These are phyloP conservation scores for Acrocephalus scirpaceus DNA, from an alignment of 2,797 vertebrate genomes.

Conservation along the genomic window DNA sequence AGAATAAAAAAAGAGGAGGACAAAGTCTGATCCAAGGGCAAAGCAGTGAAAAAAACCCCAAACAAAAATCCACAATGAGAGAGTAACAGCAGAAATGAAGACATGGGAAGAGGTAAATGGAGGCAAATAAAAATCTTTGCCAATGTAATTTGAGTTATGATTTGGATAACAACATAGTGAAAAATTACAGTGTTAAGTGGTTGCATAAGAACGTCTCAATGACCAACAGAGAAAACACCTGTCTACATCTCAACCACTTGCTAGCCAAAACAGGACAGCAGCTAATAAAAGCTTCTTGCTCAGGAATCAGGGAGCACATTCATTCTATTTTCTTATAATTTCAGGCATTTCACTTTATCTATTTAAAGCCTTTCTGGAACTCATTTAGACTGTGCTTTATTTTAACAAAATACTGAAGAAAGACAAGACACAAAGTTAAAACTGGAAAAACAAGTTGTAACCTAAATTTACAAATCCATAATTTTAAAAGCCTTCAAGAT, in stretches of 20 bases:
- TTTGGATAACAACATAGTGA: not conserved
- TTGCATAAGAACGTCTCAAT: not conserved
- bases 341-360: not conserved
- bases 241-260: not conserved
- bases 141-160: not conserved
- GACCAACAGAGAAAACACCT: not conserved
- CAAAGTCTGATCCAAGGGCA: not conserved
- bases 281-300: not conserved
- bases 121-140: not conserved
- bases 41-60: rapidly evolving
- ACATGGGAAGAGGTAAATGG: not conserved
- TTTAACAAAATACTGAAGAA: not conserved
- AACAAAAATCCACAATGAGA: not conserved
- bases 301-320: not conserved
- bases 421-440: not conserved
- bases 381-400: not conserved
- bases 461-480: not conserved
- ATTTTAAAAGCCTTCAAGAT: not conserved
- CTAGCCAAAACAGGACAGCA: not conserved
- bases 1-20: not conserved
- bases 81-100: not conserved
- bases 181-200: not conserved
- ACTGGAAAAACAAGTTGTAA: not conserved
- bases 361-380: not conserved
- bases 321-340: not conserved